A percentile compares a stretch with the other conserved stretches of the same genome.
phyloP scores from a whole-genome alignment of 2,113 vertebrate genomes.

The Nycticorax nycticorax region DNA sequence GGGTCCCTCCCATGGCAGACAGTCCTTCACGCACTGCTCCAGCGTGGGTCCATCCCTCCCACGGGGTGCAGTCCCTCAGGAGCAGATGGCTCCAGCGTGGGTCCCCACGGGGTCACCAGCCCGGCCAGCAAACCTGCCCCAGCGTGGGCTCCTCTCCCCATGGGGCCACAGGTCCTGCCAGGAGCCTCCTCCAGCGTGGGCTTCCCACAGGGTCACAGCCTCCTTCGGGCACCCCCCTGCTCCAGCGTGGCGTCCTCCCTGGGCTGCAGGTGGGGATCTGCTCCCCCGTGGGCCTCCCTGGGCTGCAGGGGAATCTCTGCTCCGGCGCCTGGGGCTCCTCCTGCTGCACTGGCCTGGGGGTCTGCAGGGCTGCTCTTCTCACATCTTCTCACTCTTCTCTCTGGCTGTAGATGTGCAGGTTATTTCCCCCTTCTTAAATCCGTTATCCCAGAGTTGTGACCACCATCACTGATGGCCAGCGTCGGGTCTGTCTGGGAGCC shows the following conservation, averaged over 20 bases:
- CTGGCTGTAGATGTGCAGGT: not conserved
- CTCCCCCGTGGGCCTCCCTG: not conserved
- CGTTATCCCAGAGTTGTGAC: not conserved
- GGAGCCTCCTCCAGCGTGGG: not conserved
- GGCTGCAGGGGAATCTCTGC: not conserved
- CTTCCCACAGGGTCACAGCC: not conserved
- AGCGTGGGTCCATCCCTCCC: not conserved
- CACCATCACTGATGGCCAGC: accelerated
- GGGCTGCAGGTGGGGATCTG: not conserved
- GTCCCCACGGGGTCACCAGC: not conserved
- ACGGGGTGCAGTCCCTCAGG: not conserved
- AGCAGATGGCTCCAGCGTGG: not conserved
- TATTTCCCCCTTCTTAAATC: not conserved
- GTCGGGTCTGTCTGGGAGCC: accelerated
- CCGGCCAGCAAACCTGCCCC: not conserved
- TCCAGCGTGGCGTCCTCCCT: not conserved
- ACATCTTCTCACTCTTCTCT: not conserved
- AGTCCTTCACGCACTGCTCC: too few relatives aligned
- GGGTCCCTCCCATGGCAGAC: too few relatives aligned
- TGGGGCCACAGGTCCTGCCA: not conserved
- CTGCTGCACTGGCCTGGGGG: not conserved
- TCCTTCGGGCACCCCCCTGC: not conserved
- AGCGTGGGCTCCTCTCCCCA: not conserved
- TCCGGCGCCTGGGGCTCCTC: not conserved
- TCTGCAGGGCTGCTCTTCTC: not conserved